Conservation (phyloP, 1,140 invertebrate species). For the Aphaenogaster rudis region DNA sequence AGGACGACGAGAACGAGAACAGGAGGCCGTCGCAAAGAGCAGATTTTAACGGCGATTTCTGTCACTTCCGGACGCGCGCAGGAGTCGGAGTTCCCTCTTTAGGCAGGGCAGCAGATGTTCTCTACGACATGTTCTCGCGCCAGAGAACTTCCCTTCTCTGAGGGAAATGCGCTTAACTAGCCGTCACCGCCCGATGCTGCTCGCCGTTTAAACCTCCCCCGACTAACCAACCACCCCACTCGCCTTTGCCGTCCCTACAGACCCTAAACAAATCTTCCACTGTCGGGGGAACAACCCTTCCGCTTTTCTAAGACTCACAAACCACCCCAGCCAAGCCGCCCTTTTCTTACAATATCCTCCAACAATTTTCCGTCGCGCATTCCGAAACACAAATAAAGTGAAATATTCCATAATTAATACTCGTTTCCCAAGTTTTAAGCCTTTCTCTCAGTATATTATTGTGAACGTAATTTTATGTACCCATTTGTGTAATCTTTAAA, state of each 20-base stretch:
- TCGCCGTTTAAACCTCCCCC: slow-evolving; percentile 58
- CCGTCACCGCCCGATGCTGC: slow-evolving; percentile 74
- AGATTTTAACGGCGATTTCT: slow-evolving; percentile 73
- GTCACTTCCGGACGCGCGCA: slow-evolving; percentile 69
- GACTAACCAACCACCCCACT: slow-evolving; percentile 5
- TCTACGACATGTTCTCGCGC: slow-evolving; percentile 69
- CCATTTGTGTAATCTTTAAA: neutral
- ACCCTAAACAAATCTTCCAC: slow-evolving; percentile 69
- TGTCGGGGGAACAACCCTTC: neutral
- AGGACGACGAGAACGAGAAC: slow-evolving; percentile 12
- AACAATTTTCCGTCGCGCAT: slow-evolving; percentile 4
- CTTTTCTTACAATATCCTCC: slow-evolving; percentile 14
- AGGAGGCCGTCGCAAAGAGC: slow-evolving; percentile 60
- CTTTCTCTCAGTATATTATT: neutral
- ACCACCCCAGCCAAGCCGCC: neutral
- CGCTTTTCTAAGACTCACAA: neutral
- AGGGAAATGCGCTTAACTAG: slow-evolving; percentile 74
- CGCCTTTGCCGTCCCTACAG: slow-evolving; percentile 7
- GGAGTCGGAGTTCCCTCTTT: slow-evolving; percentile 67
- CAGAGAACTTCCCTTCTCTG: slow-evolving; percentile 61
- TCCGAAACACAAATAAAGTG: neutral
- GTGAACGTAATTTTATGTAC: neutral
- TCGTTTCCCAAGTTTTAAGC: neutral
- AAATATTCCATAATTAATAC: slow-evolving; percentile 23
- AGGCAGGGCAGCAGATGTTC: slow-evolving; percentile 73